Percentiles rank a stretch among this genome's conserved stretches.
These are phyloP conservation scores for Trochalopteron elliotii DNA, from an alignment of 2,113 vertebrate genomes.

Conservation along the genomic window DNA sequence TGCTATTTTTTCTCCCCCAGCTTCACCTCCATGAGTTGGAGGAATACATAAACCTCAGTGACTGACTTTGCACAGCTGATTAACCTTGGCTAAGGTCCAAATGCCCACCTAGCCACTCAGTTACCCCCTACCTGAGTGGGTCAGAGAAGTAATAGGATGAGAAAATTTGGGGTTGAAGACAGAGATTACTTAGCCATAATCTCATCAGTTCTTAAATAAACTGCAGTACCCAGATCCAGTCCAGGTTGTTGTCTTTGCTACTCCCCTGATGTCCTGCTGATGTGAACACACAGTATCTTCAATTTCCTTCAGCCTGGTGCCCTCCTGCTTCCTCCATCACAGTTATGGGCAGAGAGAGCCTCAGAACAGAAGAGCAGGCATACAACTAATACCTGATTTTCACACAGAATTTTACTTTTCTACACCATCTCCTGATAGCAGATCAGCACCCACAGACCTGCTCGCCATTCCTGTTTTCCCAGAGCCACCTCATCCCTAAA, in stretches of 20 bases:
- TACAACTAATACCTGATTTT: no score
- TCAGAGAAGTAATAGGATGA: not conserved
- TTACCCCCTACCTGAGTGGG: not conserved
- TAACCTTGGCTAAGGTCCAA: not conserved
- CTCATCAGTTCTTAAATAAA: not conserved
- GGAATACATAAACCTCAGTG: not conserved
- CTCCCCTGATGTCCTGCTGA: no score
- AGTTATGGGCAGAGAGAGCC: no score
- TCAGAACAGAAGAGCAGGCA: no score
- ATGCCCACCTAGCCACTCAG: not conserved
- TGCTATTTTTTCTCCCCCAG: not conserved
- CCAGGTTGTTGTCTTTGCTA: not conserved
- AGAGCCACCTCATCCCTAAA: no score
- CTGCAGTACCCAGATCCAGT: not conserved
- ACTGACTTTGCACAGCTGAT: not conserved
- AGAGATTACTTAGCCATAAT: not conserved
- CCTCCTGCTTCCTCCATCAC: no score
- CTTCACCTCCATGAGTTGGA: not conserved
- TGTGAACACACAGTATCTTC: no score
- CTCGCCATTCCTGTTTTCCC: no score
- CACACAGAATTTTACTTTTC: no score
- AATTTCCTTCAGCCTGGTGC: no score
- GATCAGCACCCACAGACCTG: no score
- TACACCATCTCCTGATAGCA: no score
- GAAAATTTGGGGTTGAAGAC: not conserved